Evolutionary conservation across 2,888 invertebrate species (phyloP).

Genomic region (Tenodera sinensis): DNA sequence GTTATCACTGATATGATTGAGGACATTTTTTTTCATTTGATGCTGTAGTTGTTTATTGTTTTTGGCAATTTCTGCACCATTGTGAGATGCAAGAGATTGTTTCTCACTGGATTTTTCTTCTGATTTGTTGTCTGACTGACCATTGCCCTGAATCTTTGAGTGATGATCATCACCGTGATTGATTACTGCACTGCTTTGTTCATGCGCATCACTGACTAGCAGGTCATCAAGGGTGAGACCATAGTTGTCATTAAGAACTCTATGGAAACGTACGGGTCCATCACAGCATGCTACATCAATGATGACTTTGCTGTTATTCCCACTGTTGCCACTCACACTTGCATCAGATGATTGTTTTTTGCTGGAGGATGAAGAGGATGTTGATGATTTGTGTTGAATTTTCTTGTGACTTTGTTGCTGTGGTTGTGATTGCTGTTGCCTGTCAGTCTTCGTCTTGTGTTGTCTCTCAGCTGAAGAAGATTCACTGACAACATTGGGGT

Average conservation of each 20-base stretch:
- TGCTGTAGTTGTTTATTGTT: not conserved
- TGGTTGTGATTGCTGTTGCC: not conserved
- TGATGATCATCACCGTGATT: not conserved
- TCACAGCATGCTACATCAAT: conserved; percentile 89
- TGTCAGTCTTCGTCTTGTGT: not conserved
- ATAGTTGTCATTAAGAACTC: conserved; percentile 81
- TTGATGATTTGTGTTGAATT: not conserved
- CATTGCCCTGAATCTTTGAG: not conserved
- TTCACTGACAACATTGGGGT: not conserved
- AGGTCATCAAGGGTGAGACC: conserved; percentile 44
- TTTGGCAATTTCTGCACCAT: not conserved
- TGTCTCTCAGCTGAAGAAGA: not conserved
- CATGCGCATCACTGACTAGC: conserved; percentile 18
- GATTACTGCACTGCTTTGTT: not conserved
- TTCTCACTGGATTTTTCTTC: not conserved
- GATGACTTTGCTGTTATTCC: conserved; percentile 53
- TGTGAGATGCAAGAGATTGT: not conserved
- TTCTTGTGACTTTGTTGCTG: not conserved
- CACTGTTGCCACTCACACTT: conserved; percentile 22
- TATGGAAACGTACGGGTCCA: conserved; percentile 81
- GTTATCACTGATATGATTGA: not conserved
- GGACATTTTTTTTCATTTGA: not conserved
- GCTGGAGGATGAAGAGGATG: not conserved
- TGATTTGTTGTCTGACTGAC: not conserved
- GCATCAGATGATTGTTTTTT: not conserved